Evolutionary conservation across 1,140 invertebrate genomes (phyloP).

Genomic region (Apis dorsata): DNA sequence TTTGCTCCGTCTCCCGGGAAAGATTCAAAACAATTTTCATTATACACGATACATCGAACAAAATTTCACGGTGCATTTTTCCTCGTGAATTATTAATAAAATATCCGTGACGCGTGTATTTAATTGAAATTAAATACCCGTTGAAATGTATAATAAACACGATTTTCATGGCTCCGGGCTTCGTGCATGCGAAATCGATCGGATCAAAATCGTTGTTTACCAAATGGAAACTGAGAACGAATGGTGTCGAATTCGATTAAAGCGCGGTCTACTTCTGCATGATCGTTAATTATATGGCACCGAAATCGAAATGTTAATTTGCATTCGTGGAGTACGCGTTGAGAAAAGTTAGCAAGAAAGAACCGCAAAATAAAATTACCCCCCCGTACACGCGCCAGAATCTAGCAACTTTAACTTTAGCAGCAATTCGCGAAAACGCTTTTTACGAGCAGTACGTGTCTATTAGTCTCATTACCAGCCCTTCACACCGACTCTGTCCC

Average conservation of each 20-base stretch:
- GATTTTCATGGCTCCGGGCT: too few species aligned
- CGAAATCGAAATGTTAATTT: constrained; percentile 26
- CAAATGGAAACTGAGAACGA: background rate
- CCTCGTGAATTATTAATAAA: background rate
- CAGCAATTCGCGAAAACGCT: constrained; percentile 59
- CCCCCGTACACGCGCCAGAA: background rate
- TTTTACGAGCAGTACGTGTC: constrained; percentile 77
- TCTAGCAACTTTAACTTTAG: constrained; percentile 62
- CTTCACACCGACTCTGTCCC: constrained; percentile 2
- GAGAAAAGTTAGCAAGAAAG: background rate
- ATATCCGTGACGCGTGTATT: too few species aligned
- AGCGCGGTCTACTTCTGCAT: background rate
- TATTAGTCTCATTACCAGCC: constrained; percentile 75
- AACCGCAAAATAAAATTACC: constrained; percentile 54
- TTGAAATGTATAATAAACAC: background rate
- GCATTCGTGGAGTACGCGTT: constrained; percentile 19
- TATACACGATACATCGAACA: background rate
- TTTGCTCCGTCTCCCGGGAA: background rate
- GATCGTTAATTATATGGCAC: constrained; percentile 37
- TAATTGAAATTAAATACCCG: too few species aligned
- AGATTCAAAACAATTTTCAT: constrained; percentile 28
- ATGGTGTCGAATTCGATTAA: background rate
- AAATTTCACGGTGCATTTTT: background rate
- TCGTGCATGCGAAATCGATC: background rate
- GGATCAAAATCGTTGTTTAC: constrained; percentile 26